These are phyloP conservation scores for Zeugodacus cucurbitae DNA, from an alignment of 1,140 invertebrate genomes.

Conservation along the genomic window DNA sequence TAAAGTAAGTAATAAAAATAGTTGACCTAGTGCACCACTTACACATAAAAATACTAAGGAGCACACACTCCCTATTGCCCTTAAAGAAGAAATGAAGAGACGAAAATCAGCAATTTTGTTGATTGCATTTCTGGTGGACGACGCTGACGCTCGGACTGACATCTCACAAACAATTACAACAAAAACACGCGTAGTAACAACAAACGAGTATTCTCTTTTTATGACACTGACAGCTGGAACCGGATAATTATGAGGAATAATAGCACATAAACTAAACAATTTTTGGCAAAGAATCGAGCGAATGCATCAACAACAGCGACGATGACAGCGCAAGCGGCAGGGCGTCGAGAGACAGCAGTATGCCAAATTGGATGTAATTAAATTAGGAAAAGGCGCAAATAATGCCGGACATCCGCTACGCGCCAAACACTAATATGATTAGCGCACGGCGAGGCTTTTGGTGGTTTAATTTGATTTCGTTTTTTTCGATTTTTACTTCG, in stretches of 20 bases:
- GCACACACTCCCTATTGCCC: background rate
- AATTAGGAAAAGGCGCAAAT: conserved; percentile 26
- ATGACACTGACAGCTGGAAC: background rate
- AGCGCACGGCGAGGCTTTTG: background rate
- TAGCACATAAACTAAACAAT: background rate
- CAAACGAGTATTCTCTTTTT: background rate
- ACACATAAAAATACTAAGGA: background rate
- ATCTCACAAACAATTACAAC: conserved; percentile 17
- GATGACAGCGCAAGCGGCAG: background rate
- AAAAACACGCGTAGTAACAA: background rate
- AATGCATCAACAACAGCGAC: background rate
- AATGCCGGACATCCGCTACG: background rate
- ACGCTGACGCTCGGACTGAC: background rate
- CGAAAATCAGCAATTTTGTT: background rate
- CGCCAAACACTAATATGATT: conserved; percentile 24
- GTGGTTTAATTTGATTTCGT: background rate
- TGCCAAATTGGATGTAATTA: conserved; percentile 37
- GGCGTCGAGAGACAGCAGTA: background rate
- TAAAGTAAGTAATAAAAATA: no score
- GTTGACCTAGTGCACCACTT: no score
- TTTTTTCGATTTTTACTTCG: background rate
- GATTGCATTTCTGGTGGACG: background rate
- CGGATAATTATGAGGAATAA: conserved; percentile 35
- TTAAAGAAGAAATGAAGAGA: background rate
- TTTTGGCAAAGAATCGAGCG: background rate